Evolutionary conservation across 2,797 vertebrate species (phyloP).

Genomic region (Otolemur crassicaudatus): DNA sequence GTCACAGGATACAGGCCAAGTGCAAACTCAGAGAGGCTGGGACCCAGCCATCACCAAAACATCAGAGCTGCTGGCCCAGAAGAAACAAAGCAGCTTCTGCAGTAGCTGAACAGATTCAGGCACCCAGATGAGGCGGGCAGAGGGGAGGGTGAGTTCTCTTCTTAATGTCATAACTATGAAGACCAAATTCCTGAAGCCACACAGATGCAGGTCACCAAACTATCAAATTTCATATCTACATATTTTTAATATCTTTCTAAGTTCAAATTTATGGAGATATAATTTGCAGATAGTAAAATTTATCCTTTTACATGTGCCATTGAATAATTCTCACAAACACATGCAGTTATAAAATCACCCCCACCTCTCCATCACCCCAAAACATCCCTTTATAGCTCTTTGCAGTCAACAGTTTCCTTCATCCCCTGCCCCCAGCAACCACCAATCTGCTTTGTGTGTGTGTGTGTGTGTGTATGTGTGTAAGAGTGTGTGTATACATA

Average conservation of each 20-base stretch:
- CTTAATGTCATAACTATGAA: not conserved
- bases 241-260: constrained; percentile 4
- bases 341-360: not conserved
- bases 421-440: not conserved
- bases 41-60: not conserved
- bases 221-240: not conserved
- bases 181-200: not conserved
- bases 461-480: not conserved
- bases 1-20: not conserved
- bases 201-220: not conserved
- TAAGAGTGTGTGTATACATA: not conserved
- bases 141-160: not conserved
- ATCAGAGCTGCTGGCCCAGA: not conserved
- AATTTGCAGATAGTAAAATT: not conserved
- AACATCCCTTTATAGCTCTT: not conserved
- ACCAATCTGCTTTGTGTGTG: not conserved
- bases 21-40: not conserved
- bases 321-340: not conserved
- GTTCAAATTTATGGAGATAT: not conserved
- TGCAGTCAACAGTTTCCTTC: not conserved
- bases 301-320: not conserved
- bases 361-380: not conserved
- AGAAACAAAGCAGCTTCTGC: not conserved
- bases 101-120: not conserved
- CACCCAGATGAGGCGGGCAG: not conserved